Evolutionary conservation across 1,140 invertebrate genomes (phyloP), one percentile per base, ranked within the genome.

Genomic region (Asobara japonica): DNA sequence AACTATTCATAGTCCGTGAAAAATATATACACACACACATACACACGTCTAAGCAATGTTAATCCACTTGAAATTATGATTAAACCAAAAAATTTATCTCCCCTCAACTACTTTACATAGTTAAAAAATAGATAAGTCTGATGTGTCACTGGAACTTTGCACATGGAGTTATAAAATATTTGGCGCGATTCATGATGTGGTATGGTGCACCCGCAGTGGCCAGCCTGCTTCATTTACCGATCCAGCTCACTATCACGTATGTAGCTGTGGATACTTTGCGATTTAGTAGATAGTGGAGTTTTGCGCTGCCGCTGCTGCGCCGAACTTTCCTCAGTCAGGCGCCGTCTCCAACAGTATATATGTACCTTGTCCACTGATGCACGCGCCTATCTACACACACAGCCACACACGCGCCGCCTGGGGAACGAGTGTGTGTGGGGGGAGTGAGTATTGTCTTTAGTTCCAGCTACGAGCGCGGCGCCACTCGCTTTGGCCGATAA

Each of bases 1-100:
- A 36, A 70, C 68, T 51, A 70, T 61, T 31, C 68, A 70, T 70
- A 70, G 68, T 56, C 68, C 68, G 33, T 62, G 66, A 22, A 60
- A 69, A 69, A 36, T 16, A 30, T n/a, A n/a, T n/a, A n/a, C n/a
- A n/a, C n/a, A n/a, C n/a, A n/a, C n/a, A n/a, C n/a, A n/a, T n/a
- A n/a, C n/a, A n/a, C n/a, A n/a, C n/a, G 64, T 31, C 18, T 20
- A 60, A 56, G 27, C 25, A 56, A 30, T 69, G 31, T 16, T 22
- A 33, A 18, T 51, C 22, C 51, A 56, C 51, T 56, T 22, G 2
- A 3, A 18, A 18, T 6, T 56, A 56, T 5, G 11, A 11, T 56
- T 10, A 4, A 27, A n/a, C n/a, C n/a, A n/a, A n/a, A n/a, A n/a
- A n/a, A n/a, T n/a, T n/a, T n/a, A n/a, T n/a, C n/a, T n/a, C n/a